These are phyloP conservation scores for Diplodus puntazzo DNA, from an alignment of 2,797 vertebrate species.

Conservation along the genomic window DNA sequence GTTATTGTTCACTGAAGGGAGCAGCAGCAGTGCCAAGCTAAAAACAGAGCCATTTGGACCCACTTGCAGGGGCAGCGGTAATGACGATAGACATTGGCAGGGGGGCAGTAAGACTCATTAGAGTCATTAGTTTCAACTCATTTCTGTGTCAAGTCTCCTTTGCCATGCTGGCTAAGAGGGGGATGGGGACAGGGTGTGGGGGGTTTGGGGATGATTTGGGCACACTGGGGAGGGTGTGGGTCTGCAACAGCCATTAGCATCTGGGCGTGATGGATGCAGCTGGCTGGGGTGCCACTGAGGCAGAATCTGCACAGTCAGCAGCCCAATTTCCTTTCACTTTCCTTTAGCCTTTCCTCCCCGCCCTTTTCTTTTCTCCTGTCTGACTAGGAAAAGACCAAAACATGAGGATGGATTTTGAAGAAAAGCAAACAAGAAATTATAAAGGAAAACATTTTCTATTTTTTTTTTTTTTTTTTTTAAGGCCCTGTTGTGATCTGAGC, in stretches of 20 bases:
- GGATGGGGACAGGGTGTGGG: neutral
- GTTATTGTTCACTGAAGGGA: constrained; percentile 45
- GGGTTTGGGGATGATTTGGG: constrained; percentile 26
- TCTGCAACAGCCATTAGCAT: constrained; percentile 71
- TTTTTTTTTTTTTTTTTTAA: neutral
- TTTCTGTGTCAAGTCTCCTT: constrained; percentile 75
- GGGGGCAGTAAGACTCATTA: constrained; percentile 75
- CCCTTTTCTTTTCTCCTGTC: constrained; percentile 1
- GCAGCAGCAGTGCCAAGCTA: constrained; percentile 53
- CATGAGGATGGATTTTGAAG: constrained; percentile 16
- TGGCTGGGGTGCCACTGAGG: constrained; percentile 56
- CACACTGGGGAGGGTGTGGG: constrained; percentile 36
- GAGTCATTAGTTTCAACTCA: constrained; percentile 78
- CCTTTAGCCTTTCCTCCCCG: constrained; percentile 30
- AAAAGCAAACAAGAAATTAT: constrained; percentile 12
- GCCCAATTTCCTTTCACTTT: constrained; percentile 22
- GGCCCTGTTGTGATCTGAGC: constrained; percentile 28
- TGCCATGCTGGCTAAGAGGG: constrained; percentile 53
- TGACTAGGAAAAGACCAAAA: constrained; percentile 5
- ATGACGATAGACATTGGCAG: constrained; percentile 69
- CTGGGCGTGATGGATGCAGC: constrained; percentile 72
- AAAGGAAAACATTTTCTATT: neutral
- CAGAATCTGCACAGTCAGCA: constrained; percentile 71
- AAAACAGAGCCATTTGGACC: constrained; percentile 69
- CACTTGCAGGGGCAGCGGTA: constrained; percentile 66